Evolutionary conservation across 2,888 invertebrate species (phyloP).

Genomic region (Leuctra nigra): DNA sequence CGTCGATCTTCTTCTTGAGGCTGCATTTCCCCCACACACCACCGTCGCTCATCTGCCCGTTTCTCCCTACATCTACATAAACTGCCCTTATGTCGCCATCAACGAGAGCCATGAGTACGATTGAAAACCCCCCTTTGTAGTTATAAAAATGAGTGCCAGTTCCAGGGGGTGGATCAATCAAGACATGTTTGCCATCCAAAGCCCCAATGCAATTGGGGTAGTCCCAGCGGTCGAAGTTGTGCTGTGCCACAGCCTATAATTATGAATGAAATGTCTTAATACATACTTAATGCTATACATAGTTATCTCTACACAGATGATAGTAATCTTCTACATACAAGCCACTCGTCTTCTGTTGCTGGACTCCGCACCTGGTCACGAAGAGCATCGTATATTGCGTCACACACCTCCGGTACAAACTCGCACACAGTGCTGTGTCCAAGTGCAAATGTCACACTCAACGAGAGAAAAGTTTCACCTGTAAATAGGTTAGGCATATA

Average conservation of each 20-base stretch:
- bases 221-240: slow-evolving; percentile 19
- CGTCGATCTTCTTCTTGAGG: neutral
- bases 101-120: slow-evolving; percentile 31
- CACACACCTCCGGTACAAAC: neutral
- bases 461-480: neutral
- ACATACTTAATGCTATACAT: too few species aligned
- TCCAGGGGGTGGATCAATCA: slow-evolving; percentile 29
- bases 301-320: too few species aligned
- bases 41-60: slow-evolving; percentile 24
- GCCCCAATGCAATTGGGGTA: slow-evolving; percentile 34
- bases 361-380: neutral
- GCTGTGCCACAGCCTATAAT: neutral
- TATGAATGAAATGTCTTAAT: too few species aligned
- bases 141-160: slow-evolving; percentile 32
- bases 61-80: slow-evolving; percentile 31
- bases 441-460: neutral
- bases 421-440: slow-evolving; percentile 10
- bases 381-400: neutral
- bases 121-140: slow-evolving; percentile 31
- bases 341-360: neutral
- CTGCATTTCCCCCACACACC: slow-evolving; percentile 9
- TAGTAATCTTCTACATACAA: too few species aligned
- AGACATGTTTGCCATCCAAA: slow-evolving; percentile 33
- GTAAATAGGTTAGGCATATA: too few species aligned
- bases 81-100: slow-evolving; percentile 31